Conservation (phyloP, 2,113 vertebrate genomes). For the Cryptotis parvus region DNA sequence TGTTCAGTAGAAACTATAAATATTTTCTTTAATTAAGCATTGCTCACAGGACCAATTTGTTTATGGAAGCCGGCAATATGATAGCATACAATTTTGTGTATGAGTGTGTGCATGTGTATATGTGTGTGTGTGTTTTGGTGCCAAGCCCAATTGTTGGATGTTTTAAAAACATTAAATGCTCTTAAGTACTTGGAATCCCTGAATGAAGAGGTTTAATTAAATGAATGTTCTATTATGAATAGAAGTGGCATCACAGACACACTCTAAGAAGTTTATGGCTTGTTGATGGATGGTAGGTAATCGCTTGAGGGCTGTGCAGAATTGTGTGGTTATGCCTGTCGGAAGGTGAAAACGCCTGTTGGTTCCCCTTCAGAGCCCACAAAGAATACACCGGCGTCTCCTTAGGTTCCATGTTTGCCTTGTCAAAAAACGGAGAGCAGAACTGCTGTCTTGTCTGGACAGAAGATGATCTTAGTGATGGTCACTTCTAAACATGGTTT, state of each 20-base stretch:
- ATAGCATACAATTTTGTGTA: conserved; percentile 44
- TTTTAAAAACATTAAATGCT: conserved; percentile 65
- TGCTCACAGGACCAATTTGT: conserved; percentile 38
- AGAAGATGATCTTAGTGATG: not conserved
- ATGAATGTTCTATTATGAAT: conserved; percentile 54
- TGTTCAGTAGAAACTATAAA: not conserved
- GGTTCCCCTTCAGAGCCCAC: not conserved
- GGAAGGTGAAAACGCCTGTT: not conserved
- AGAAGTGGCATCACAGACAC: not conserved
- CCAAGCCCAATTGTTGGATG: conserved; percentile 57
- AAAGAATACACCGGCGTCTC: not conserved
- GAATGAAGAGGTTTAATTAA: conserved; percentile 70
- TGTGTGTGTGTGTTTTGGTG: conserved; percentile 58
- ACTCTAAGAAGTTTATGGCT: not conserved
- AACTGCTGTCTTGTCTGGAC: not conserved
- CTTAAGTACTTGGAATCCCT: conserved; percentile 34
- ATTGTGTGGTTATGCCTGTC: not conserved
- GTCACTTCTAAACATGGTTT: conserved; percentile 12
- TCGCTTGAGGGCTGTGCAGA: not conserved
- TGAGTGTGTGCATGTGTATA: too few relatives aligned
- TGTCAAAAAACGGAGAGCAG: not conserved
- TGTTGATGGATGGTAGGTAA: not conserved
- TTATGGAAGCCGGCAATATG: conserved; percentile 38
- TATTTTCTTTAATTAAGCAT: not conserved
- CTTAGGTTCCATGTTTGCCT: fast-evolving